phyloP scores from a whole-genome alignment of 2,797 vertebrate species.

The Enoplosus armatus region DNA sequence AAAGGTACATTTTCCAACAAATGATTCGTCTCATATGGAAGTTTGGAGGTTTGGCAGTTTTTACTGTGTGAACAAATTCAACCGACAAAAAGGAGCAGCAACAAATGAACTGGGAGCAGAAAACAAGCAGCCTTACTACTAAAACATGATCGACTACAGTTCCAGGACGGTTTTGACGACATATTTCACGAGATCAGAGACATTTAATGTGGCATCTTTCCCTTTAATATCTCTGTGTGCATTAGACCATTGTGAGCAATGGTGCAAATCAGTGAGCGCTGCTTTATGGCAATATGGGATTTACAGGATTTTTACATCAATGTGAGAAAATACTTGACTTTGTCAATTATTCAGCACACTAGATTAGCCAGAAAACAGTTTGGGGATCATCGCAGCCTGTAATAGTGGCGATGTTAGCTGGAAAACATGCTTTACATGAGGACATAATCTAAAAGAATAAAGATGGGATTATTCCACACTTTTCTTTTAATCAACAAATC shows the following conservation, averaged over 20 bases:
- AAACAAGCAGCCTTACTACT: background rate
- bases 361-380: background rate
- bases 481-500: background rate
- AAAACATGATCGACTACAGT: background rate
- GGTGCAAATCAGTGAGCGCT: no score
- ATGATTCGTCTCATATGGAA: background rate
- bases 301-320: no score
- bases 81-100: background rate
- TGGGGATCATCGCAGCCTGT: background rate
- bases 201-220: background rate
- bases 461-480: slow-evolving; percentile 1
- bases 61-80: background rate
- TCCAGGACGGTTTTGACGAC: background rate
- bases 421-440: background rate
- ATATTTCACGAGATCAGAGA: background rate
- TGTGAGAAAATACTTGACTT: background rate
- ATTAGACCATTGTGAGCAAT: background rate
- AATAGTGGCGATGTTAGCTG: background rate
- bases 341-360: background rate
- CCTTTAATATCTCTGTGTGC: background rate
- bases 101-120: background rate
- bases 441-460: background rate
- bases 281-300: no score
- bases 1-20: background rate
- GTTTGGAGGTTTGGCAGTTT: background rate